Base-by-base conservation (phyloP, 2,888 invertebrate species). In the Nasonia oneida region DNA sequence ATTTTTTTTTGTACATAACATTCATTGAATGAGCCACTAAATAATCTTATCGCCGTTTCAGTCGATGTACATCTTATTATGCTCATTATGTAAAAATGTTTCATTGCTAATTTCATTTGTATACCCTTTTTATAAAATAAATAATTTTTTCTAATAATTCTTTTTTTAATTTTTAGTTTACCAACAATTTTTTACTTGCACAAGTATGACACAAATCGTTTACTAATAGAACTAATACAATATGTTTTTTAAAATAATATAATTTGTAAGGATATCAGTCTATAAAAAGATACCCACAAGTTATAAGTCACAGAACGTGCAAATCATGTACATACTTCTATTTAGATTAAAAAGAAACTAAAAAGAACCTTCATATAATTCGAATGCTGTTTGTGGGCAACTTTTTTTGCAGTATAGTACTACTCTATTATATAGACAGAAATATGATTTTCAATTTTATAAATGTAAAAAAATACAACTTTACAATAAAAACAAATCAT, bases 71-170 rank as follows among this genome's bases (percentile, higher is more conserved):
- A 64, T 33, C 2, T 67, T 50, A 67, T 74, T 15, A 8, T 47
- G 39, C 50, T 71, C 6, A 42, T 77, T 71, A 42, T 77, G 33
- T 71, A 47, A 47, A 79, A 67, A 81, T 39, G 15, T 81, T 74
- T 81, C 64, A 64, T 64, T 64, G 29, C 18, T 81, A 1, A 57
- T 57, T 57, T 57, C 76, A 15, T 70, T 81, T 85, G 77, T 81
- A 71, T 71, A 57, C 64, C 18, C n/a, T 83, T 73, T 79, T 67
- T 80, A 47, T 81, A 76, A 61, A 71, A 84, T 84, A 70, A 80
- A 70, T 53, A 23, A 73, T 75, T 76, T 74, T 81, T 77, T 85
- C 50, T 0, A 14, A 81, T 37, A 10, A 47, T 29, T 42, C 39
- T 73, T 73, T 73, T 47, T 73, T 47, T 47, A 39, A 47, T 47